Evolutionary conservation across 1,140 invertebrate species (phyloP), one percentile per base, ranked within the genome.

Genomic region (Elysia chlorotica): DNA sequence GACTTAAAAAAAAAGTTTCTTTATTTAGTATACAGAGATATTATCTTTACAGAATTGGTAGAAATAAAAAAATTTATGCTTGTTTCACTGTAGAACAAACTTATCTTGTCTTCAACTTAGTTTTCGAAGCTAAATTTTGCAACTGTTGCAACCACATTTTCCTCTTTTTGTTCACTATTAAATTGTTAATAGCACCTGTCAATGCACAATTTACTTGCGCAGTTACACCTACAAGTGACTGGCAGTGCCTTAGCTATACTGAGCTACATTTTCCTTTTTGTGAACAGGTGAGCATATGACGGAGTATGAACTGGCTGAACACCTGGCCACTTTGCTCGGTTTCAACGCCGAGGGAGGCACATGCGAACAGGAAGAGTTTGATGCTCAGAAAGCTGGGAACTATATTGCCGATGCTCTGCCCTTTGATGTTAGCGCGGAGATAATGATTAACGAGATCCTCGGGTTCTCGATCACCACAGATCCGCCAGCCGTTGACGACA

Each of bases 281-380:
- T 69, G 31, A 76, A 19, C 73, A 86, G 86, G 87, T 28, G 86
- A 88, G 73, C 85, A 87, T 62, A 86, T 88, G 83, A 88, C 85
- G 28, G 87, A 88, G 71, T 82, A 85, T 75, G 86, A 88, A 71
- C 76, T 88, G 35, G 84, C 87, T 1, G 86, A 88, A 68, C 87
- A 85, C 75, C 74, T 88, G 62, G 82, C 84, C 21, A 87, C 85
- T 30, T 76, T 86, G 65, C 76, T 88, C 21, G 85, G 86, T 56
- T 86, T 81, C 70, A 86, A 84, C 65, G 77, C 74, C 4, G 86
- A 88, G 68, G 85, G 85, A 5, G 85, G 85, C 2, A 85, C 81
- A 53, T 82, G 83, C 70, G 86, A 87, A 71, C 71, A 83, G 59
- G 82, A 83, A 14, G 80, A 82, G 2, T 82, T 85, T 74, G 84